Conservation (phyloP, 2,888 invertebrate species). For the Marronus borbonicus region DNA sequence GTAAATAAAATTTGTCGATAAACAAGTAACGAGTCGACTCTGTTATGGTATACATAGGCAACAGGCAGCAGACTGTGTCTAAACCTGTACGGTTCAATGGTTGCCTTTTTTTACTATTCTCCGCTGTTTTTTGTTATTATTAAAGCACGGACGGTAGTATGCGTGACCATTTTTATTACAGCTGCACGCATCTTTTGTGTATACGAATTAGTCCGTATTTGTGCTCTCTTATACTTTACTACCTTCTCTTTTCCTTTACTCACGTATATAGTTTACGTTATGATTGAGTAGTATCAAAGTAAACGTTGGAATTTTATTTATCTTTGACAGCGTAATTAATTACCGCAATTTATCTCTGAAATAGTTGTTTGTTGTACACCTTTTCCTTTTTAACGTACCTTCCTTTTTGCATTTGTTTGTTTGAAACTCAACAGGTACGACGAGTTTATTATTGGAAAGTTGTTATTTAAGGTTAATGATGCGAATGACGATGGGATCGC, state of each 20-base stretch:
- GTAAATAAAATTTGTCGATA: conserved; percentile 44
- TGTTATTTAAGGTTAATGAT: neutral
- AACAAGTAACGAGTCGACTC: conserved; percentile 51
- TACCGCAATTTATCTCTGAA: conserved; percentile 40
- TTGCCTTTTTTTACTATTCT: conserved; percentile 48
- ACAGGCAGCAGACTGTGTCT: conserved; percentile 56
- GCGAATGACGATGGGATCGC: conserved; percentile 1
- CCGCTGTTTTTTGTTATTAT: conserved; percentile 52
- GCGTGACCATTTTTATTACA: conserved; percentile 51
- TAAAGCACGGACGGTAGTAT: conserved; percentile 52
- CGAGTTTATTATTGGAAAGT: conserved; percentile 25
- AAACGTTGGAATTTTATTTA: conserved; percentile 42
- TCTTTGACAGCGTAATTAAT: conserved; percentile 45
- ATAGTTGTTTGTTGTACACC: conserved; percentile 35
- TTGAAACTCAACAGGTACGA: conserved; percentile 30
- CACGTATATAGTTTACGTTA: conserved; percentile 27
- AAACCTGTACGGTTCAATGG: conserved; percentile 55
- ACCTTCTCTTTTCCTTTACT: conserved; percentile 9
- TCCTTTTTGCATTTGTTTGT: conserved; percentile 17
- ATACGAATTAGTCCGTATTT: conserved; percentile 41
- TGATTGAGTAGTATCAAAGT: conserved; percentile 42
- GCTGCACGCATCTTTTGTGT: conserved; percentile 47
- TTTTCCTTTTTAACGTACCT: conserved; percentile 16
- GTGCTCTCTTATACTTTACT: conserved; percentile 32
- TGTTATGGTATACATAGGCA: conserved; percentile 47